These are phyloP conservation scores for Aythya baeri DNA, from an alignment of 2,113 vertebrate species.

Conservation along the genomic window DNA sequence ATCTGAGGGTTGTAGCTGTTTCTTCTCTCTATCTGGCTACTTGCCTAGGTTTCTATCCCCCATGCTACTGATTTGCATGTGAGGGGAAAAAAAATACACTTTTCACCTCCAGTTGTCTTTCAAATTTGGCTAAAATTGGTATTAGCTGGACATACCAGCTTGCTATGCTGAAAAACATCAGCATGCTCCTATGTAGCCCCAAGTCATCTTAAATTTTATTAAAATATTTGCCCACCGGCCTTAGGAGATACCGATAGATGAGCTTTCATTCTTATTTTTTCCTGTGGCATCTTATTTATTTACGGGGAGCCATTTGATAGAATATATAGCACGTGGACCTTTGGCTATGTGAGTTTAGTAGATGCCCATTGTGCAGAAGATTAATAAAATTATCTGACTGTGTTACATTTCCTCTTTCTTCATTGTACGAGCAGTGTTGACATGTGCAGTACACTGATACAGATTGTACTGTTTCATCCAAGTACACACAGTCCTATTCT, in stretches of 20 bases:
- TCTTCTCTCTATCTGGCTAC: not conserved
- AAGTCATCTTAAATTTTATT: not conserved
- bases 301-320: not conserved
- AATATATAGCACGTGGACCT: not conserved
- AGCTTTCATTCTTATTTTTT: not conserved
- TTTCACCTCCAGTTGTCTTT: not conserved
- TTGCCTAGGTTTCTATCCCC: not conserved
- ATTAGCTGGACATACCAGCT: not conserved
- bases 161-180: not conserved
- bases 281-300: slow-evolving; percentile 19
- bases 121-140: not conserved
- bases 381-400: slow-evolving; percentile 61
- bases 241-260: not conserved
- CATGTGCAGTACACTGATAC: slow-evolving; percentile 63
- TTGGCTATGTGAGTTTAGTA: not conserved
- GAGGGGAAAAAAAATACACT: not conserved
- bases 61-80: not conserved
- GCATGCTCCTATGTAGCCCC: not conserved
- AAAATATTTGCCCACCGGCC: not conserved
- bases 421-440: slow-evolving; percentile 51
- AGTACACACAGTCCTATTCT: slow-evolving; percentile 66
- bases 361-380: slow-evolving; percentile 40
- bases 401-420: slow-evolving; percentile 66
- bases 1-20: not conserved
- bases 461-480: slow-evolving; percentile 67